phyloP scores from a whole-genome alignment of 2,888 invertebrate genomes.

The Strigamia transsilvanica region DNA sequence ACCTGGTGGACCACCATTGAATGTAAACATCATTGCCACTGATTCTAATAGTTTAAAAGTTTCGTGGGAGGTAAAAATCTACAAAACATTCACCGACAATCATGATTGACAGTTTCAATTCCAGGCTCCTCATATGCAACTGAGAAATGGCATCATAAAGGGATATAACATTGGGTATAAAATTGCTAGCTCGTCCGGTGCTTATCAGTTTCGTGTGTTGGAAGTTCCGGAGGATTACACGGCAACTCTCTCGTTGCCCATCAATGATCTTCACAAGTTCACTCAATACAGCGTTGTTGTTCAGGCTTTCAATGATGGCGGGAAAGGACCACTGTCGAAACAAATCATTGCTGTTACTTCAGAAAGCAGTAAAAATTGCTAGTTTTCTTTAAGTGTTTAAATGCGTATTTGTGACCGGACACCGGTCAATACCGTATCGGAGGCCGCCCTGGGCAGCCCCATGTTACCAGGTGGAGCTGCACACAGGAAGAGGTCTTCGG shows the following conservation, averaged over 20 bases:
- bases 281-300: constrained; percentile 63
- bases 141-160: constrained; percentile 28
- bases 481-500: too few relatives aligned
- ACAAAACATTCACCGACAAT: too few relatives aligned
- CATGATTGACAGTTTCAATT: too few relatives aligned
- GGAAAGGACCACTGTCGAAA: constrained; percentile 62
- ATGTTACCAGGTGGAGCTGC: too few relatives aligned
- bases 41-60: not conserved
- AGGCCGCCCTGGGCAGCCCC: too few relatives aligned
- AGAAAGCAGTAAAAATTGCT: constrained; percentile 64
- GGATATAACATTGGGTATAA: constrained; percentile 33
- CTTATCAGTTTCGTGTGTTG: not conserved
- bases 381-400: too few relatives aligned
- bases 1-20: not conserved
- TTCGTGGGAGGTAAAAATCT: not conserved
- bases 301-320: constrained; percentile 63
- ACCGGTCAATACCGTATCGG: too few relatives aligned
- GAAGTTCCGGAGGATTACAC: constrained; percentile 46
- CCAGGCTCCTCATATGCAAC: not conserved
- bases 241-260: not conserved
- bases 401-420: too few relatives aligned
- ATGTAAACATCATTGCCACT: not conserved
- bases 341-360: constrained; percentile 61
- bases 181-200: not conserved
- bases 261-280: constrained; percentile 57